Percentiles rank a stretch among this genome's conserved stretches.
Evolutionary conservation across 2,888 invertebrate genomes (phyloP).

Genomic region (Poecilobothrus nobilitatus): DNA sequence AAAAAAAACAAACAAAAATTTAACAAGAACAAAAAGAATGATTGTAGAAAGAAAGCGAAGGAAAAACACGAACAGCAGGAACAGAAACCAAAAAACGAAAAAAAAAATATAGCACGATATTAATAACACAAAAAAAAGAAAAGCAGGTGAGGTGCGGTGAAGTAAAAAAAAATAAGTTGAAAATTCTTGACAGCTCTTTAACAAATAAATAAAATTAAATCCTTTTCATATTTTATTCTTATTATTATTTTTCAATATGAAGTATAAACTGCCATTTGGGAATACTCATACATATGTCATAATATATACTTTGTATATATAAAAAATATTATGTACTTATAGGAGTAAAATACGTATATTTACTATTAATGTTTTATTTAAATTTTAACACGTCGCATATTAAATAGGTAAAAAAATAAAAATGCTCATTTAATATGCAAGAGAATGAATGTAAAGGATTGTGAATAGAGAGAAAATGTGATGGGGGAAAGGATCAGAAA

Average conservation of each 20-base stretch:
- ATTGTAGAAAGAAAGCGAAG: not conserved
- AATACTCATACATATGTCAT: not conserved
- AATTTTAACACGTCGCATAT: too few relatives aligned
- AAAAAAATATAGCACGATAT: not conserved
- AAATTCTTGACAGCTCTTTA: constrained; percentile 1
- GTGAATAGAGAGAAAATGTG: too few relatives aligned
- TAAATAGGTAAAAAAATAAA: too few relatives aligned
- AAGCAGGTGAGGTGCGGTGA: not conserved
- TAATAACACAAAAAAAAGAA: too few relatives aligned
- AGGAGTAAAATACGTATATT: too few relatives aligned
- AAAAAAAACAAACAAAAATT: not conserved
- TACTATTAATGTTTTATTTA: too few relatives aligned
- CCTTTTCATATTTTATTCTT: not conserved
- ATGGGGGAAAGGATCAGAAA: too few relatives aligned
- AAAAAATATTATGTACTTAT: too few relatives aligned
- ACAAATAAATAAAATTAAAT: not conserved
- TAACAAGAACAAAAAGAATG: not conserved
- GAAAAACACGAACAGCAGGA: not conserved
- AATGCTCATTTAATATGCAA: too few relatives aligned
- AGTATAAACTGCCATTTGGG: not conserved
- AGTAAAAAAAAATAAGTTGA: not conserved
- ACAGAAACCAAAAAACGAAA: not conserved
- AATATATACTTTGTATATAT: too few relatives aligned
- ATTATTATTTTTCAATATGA: too few relatives aligned
- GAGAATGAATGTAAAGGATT: too few relatives aligned